Evolutionary conservation across 2,888 invertebrate species (phyloP).

Genomic region (Xestia rhomboidea): DNA sequence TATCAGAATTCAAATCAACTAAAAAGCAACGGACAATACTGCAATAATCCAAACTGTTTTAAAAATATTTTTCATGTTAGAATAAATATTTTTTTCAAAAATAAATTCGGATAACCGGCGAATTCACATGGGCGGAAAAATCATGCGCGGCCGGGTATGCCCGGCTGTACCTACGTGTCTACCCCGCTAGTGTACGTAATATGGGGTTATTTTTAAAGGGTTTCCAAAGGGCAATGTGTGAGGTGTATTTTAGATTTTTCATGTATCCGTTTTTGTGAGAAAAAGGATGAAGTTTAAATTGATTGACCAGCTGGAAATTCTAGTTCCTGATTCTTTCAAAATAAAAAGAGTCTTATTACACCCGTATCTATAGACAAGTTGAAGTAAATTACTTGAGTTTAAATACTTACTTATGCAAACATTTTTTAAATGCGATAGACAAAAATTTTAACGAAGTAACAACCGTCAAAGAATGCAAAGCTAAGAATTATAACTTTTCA

Average conservation of each 20-base stretch:
- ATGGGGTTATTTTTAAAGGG: slow-evolving; percentile 67
- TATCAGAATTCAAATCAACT: slow-evolving; percentile 32
- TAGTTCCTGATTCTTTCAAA: background rate
- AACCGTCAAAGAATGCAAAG: too few species aligned
- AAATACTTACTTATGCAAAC: too few species aligned
- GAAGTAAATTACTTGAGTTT: too few species aligned
- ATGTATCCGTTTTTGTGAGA: slow-evolving; percentile 29
- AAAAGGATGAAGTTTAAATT: background rate
- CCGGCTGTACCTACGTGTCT: slow-evolving; percentile 46
- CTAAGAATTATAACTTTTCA: too few species aligned
- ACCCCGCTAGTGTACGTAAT: slow-evolving; percentile 41
- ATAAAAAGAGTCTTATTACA: background rate
- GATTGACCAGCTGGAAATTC: background rate
- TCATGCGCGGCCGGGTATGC: slow-evolving; percentile 65
- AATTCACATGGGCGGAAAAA: slow-evolving; percentile 68
- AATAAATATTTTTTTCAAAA: slow-evolving; percentile 68
- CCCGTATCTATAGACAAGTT: too few species aligned
- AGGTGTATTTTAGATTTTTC: slow-evolving; percentile 44
- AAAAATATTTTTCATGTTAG: slow-evolving; percentile 68
- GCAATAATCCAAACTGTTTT: slow-evolving; percentile 52
- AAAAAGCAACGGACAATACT: slow-evolving; percentile 24
- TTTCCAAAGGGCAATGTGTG: slow-evolving; percentile 44
- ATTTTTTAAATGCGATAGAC: too few species aligned
- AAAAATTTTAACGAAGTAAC: too few species aligned
- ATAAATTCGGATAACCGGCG: slow-evolving; percentile 59